phyloP scores from a whole-genome alignment of 1,140 invertebrate species.

The Zaprionus tsacasi region DNA sequence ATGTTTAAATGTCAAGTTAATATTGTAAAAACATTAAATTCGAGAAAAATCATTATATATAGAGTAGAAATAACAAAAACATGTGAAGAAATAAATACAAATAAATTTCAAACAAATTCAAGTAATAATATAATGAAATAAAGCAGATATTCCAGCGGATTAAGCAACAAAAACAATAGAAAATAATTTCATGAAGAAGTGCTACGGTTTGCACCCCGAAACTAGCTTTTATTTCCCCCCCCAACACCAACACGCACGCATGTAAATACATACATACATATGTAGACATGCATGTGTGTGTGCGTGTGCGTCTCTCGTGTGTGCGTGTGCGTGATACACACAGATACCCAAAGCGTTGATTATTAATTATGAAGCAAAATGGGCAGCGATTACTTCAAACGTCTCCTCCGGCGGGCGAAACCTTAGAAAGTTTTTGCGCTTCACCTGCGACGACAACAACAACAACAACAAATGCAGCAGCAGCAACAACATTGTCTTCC shows the following conservation, averaged over 20 bases:
- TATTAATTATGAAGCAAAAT: conserved; percentile 77
- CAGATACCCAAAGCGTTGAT: conserved; percentile 72
- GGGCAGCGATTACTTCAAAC: conserved; percentile 64
- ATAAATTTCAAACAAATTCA: no score
- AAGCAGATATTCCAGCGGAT: no score
- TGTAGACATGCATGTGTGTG: neutral
- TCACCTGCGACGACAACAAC: conserved; percentile 24
- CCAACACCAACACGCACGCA: neutral
- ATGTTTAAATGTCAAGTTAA: no score
- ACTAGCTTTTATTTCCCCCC: neutral
- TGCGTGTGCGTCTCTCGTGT: neutral
- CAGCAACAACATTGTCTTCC: conserved; percentile 19
- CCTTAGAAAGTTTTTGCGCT: conserved; percentile 58
- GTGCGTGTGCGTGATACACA: conserved; percentile 11
- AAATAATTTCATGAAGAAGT: no score
- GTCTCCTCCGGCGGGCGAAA: conserved; percentile 49
- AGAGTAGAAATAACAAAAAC: no score
- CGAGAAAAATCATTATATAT: no score
- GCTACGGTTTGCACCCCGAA: neutral
- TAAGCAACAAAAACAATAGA: no score
- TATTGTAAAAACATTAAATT: no score
- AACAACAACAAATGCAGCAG: neutral
- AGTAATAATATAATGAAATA: no score
- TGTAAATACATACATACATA: neutral
- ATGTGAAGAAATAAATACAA: no score